Conservation (phyloP, 2,888 invertebrate species). For the Molanna angustata region DNA sequence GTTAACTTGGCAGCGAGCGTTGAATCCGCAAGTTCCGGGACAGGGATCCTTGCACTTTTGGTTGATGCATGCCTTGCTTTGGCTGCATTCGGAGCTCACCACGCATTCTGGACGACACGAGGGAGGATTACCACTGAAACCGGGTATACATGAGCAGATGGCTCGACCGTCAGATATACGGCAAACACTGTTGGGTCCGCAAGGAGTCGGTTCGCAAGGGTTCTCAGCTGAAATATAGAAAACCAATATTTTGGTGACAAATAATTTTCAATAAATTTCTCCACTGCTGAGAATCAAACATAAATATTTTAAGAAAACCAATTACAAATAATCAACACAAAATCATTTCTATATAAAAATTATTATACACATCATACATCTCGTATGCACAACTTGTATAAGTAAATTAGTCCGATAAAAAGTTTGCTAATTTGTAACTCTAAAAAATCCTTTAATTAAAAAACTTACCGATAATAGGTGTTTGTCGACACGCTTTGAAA, state of each 20-base stretch:
- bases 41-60: conserved; percentile 77
- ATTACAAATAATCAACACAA: neutral
- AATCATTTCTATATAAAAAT: conserved; percentile 1
- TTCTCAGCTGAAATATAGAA: no score
- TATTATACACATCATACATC: neutral
- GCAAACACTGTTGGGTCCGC: conserved; percentile 75
- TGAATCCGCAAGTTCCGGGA: conserved; percentile 71
- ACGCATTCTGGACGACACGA: conserved; percentile 74
- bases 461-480: conserved; percentile 56
- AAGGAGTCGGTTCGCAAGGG: conserved; percentile 75
- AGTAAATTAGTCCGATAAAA: neutral
- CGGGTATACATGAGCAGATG: conserved; percentile 69
- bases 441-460: neutral
- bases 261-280: no score
- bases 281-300: no score
- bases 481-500: conserved; percentile 70
- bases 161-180: conserved; percentile 66
- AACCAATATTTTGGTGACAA: no score
- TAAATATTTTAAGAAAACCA: conserved; percentile 1
- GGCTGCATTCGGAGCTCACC: conserved; percentile 72
- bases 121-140: conserved; percentile 71
- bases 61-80: conserved; percentile 70
- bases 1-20: conserved; percentile 74
- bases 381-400: neutral
- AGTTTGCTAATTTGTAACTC: neutral